Evolutionary conservation across 2,888 invertebrate species (phyloP).

Genomic region (Zygaena filipendulae): DNA sequence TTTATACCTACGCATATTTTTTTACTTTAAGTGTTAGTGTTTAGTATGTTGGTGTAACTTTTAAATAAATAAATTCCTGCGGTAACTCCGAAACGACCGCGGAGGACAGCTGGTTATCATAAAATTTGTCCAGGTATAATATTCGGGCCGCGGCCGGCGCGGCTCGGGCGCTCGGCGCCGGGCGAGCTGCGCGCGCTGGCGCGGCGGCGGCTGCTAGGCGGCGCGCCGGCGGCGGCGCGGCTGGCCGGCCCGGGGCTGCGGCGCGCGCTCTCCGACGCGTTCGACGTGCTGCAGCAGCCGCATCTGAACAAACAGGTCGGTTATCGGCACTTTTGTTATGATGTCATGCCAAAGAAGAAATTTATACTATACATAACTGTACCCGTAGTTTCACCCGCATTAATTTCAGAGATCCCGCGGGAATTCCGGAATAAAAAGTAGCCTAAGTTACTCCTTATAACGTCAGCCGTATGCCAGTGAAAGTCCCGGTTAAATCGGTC

Average conservation of each 20-base stretch:
- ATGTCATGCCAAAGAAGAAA: no score
- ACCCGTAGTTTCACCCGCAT: no score
- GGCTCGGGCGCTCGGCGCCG: slow-evolving; percentile 17
- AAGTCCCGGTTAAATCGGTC: no score
- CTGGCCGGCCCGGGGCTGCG: slow-evolving; percentile 34
- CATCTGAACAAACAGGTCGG: slow-evolving; percentile 68
- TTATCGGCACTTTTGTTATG: no score
- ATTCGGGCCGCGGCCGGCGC: slow-evolving; percentile 29
- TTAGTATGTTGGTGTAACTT: background rate
- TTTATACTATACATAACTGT: no score
- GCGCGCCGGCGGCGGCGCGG: slow-evolving; percentile 24
- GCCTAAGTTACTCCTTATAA: no score
- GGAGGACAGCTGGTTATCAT: background rate
- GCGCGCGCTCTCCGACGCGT: slow-evolving; percentile 35
- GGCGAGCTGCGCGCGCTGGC: slow-evolving; percentile 32
- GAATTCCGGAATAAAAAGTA: no score
- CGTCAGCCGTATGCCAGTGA: no score
- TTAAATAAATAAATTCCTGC: background rate
- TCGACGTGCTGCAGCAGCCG: slow-evolving; percentile 63
- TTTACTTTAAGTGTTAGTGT: background rate
- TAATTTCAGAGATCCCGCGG: no score
- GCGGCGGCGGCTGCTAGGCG: slow-evolving; percentile 34
- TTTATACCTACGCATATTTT: slow-evolving; percentile 6
- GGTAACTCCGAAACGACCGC: no score
- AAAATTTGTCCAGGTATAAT: slow-evolving; percentile 27